Evolutionary conservation across 2,113 vertebrate genomes (phyloP).

Genomic region (Cercopithecus mona): DNA sequence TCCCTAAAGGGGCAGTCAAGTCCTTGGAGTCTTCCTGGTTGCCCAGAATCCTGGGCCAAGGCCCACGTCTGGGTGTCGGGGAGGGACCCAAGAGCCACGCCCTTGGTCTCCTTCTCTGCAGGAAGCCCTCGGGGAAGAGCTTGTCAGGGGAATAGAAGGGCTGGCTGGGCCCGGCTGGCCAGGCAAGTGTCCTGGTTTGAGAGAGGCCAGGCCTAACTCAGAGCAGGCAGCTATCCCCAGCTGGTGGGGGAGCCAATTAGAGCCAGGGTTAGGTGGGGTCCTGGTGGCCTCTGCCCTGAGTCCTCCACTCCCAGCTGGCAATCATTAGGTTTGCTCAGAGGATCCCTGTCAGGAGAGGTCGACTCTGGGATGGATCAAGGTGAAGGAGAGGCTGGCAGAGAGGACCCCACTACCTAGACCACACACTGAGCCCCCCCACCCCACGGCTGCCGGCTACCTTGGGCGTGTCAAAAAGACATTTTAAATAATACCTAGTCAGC

Average conservation of each 20-base stretch:
- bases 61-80: no score
- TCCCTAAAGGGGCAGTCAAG: background rate
- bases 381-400: constrained; percentile 55
- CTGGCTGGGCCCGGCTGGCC: background rate
- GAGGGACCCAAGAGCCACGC: background rate
- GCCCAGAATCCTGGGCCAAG: background rate
- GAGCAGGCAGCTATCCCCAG: background rate
- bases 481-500: background rate
- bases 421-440: constrained; percentile 19
- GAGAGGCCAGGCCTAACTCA: constrained; percentile 52
- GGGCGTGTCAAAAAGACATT: constrained; percentile 62
- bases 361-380: constrained; percentile 71
- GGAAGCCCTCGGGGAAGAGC: background rate
- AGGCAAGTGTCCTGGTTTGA: constrained; percentile 60
- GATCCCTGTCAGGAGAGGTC: constrained; percentile 60
- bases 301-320: constrained; percentile 57
- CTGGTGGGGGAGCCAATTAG: constrained; percentile 33
- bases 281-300: constrained; percentile 33
- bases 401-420: constrained; percentile 56
- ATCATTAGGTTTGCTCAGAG: constrained; percentile 58
- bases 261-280: constrained; percentile 33
- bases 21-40: background rate
- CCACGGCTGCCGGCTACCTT: background rate
- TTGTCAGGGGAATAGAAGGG: background rate
- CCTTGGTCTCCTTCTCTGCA: background rate